Percentiles rank a stretch among this genome's conserved stretches.
Evolutionary conservation across 2,888 invertebrate species (phyloP).

Genomic region (Platycheirus albimanus): DNA sequence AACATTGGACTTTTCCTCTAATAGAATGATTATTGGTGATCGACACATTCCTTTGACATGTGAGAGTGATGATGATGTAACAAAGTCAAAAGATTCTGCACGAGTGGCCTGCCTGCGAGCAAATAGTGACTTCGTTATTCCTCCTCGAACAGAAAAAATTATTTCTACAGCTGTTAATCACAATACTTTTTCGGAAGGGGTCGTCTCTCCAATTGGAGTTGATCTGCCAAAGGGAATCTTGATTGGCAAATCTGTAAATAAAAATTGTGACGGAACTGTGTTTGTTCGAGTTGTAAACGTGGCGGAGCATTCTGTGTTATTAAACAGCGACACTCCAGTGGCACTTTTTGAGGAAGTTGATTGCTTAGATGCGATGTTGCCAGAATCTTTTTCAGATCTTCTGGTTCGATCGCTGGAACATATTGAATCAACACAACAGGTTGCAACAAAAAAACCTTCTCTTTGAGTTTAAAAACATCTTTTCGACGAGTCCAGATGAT

Average conservation of each 20-base stretch:
- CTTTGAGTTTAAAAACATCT: constrained; percentile 31
- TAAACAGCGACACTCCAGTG: no score
- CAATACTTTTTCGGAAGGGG: background rate
- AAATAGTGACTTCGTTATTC: no score
- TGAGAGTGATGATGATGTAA: background rate
- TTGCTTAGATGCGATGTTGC: no score
- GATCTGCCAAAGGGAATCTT: constrained; percentile 17
- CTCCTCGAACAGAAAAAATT: no score
- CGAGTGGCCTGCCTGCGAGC: background rate
- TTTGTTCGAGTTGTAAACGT: constrained; percentile 25
- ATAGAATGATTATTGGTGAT: constrained; percentile 8
- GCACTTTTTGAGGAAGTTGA: no score
- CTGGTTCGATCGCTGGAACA: no score
- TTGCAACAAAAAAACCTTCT: constrained; percentile 7
- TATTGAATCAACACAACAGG: no score
- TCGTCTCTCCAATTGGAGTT: constrained; percentile 15
- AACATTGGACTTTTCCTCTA: constrained; percentile 7
- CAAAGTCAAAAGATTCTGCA: no score
- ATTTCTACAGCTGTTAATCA: background rate
- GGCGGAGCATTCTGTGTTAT: no score
- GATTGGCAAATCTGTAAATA: no score
- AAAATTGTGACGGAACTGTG: constrained; percentile 7
- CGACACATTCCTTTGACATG: background rate
- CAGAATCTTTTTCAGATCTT: no score
- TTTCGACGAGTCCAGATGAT: constrained; percentile 13